Evolutionary conservation across 2,888 invertebrate genomes (phyloP), one percentile per base, ranked within the genome.

Genomic region (Euzetes globulus): DNA sequence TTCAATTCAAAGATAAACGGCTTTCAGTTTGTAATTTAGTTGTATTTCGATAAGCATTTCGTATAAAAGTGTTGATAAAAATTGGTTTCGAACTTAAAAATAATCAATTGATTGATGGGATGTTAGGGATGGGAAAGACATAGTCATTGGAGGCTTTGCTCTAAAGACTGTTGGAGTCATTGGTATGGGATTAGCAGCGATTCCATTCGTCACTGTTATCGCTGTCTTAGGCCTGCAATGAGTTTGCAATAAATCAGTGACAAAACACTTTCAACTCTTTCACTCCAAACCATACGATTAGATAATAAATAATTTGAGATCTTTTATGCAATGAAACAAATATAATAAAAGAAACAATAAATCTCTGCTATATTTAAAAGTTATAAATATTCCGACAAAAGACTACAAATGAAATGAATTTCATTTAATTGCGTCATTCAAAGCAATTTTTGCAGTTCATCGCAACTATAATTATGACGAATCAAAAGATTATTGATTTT

Each of bases 131-230:
- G 41, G 11, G 41, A 41, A 11, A 41, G 41, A 41, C 7, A 41
- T 7, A 41, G 41, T 41, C 41, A 41, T 41, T 41, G 41, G 41
- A 11, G 41, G 41, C 41, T 41, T 25, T 52, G 19, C 52, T 52
- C 52, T 5, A 22, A 25, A 52, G 19, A n/a, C 25, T 52, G 52
- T 52, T 22, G 19, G 25, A 52, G 19, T 52, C 52, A 52, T 52
- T 52, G 52, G 52, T 52, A 22, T 52, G 52, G 25, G 52, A 52
- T 52, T 52, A 52, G 13, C 19, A 52, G 52, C 52, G 19, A 6
- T 52, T 52, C 52, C 6, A 52, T 52, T 52, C 52, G 52, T 52
- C 52, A 52, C 52, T 52, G 19, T 25, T 52, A 52, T 52, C 52
- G 25, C 52, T n/a, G 25, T 22, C 19, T 22, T 25, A 52, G 52